These are phyloP conservation scores for Cyclophora punctaria DNA, from an alignment of 2,888 invertebrate genomes.

Conservation along the genomic window DNA sequence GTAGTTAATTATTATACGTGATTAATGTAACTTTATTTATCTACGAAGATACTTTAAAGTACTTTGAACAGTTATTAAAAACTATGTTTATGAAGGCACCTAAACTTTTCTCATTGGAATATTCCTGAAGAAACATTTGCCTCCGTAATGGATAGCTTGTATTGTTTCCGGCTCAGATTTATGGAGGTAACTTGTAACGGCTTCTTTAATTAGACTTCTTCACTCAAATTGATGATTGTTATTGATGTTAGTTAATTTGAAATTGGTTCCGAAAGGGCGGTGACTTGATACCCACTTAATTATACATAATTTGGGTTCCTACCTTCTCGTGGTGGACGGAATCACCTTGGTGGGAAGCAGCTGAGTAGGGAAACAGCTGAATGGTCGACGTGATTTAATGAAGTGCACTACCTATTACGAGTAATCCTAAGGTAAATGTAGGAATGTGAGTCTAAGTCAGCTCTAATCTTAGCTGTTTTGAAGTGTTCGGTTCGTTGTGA, in stretches of 20 bases:
- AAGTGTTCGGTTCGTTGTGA: slow-evolving; percentile 50
- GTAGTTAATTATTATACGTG: no score
- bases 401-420: not conserved
- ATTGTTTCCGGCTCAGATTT: slow-evolving; percentile 70
- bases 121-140: slow-evolving; percentile 62
- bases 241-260: slow-evolving; percentile 63
- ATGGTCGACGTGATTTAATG: not conserved
- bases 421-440: slow-evolving; percentile 7
- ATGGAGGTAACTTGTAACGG: slow-evolving; percentile 74
- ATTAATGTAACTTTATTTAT: no score
- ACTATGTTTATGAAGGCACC: slow-evolving; percentile 56
- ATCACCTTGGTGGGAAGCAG: slow-evolving; percentile 4
- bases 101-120: slow-evolving; percentile 66
- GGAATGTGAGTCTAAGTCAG: slow-evolving; percentile 27
- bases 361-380: not conserved
- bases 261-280: slow-evolving; percentile 42
- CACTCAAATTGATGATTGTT: slow-evolving; percentile 71
- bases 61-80: slow-evolving; percentile 48
- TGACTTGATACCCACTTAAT: slow-evolving; percentile 35
- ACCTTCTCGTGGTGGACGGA: no score
- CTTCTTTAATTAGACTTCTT: slow-evolving; percentile 74
- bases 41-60: no score
- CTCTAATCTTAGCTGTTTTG: slow-evolving; percentile 45
- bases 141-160: slow-evolving; percentile 66
- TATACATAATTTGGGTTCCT: slow-evolving; percentile 30